These are phyloP conservation scores for Athene cunicularia DNA, from an alignment of 2,113 vertebrate genomes.

Conservation along the genomic window DNA sequence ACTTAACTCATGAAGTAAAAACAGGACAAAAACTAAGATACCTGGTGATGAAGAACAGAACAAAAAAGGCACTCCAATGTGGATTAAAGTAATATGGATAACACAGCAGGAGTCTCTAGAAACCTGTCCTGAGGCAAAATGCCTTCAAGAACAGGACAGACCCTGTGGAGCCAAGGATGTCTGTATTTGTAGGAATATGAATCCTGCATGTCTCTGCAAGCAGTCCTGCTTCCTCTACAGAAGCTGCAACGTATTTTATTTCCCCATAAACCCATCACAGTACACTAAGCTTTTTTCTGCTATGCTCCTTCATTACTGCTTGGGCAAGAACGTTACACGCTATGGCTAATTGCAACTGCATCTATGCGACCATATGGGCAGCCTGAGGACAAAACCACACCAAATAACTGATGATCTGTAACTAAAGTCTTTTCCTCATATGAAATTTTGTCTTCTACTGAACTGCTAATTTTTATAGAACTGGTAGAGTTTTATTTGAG, in stretches of 20 bases:
- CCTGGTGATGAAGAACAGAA: background rate
- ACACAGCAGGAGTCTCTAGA: background rate
- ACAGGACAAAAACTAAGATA: background rate
- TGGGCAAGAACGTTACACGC: background rate
- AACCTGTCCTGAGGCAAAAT: background rate
- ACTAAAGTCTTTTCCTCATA: background rate
- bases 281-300: background rate
- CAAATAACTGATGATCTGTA: background rate
- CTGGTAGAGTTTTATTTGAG: background rate
- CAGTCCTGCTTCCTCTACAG: background rate
- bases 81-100: background rate
- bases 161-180: background rate
- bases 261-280: background rate
- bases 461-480: background rate
- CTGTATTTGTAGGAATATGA: background rate
- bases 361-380: fast-evolving
- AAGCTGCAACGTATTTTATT: background rate
- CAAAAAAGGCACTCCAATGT: background rate
- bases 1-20: background rate
- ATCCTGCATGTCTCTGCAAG: background rate
- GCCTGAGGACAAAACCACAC: background rate
- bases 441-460: background rate
- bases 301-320: background rate
- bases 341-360: background rate
- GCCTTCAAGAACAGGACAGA: background rate